Percentiles rank a stretch among this genome's conserved stretches.
Conservation (phyloP, 2,888 invertebrate species). For the Morpho deidamia region DNA sequence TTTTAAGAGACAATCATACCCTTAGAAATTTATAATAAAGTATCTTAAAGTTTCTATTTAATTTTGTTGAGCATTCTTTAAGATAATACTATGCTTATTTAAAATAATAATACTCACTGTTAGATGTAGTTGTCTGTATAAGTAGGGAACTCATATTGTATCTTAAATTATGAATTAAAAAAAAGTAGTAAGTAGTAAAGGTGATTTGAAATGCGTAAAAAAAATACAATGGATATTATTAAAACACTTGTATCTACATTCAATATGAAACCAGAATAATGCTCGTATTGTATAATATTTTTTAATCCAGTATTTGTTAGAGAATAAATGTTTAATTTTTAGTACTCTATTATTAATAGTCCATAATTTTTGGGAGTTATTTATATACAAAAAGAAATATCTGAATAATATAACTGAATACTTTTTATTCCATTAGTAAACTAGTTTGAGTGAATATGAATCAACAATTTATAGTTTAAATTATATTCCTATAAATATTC, state of each 20-base stretch:
- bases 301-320: too few relatives aligned
- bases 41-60: background rate
- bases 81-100: background rate
- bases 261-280: background rate
- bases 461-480: too few relatives aligned
- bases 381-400: too few relatives aligned
- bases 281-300: too few relatives aligned
- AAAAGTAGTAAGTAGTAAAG: background rate
- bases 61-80: too few relatives aligned
- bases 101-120: background rate
- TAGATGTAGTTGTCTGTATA: background rate
- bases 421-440: too few relatives aligned
- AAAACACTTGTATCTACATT: background rate
- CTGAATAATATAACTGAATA: too few relatives aligned
- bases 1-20: background rate
- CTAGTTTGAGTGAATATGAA: too few relatives aligned
- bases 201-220: background rate
- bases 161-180: background rate
- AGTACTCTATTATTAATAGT: too few relatives aligned
- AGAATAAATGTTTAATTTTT: too few relatives aligned
- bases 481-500: too few relatives aligned
- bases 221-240: background rate
- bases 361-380: too few relatives aligned
- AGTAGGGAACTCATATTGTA: conserved; percentile 3
- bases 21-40: background rate